Evolutionary conservation across 2,113 vertebrate genomes (phyloP).

Genomic region (Mionectes macconnelli): DNA sequence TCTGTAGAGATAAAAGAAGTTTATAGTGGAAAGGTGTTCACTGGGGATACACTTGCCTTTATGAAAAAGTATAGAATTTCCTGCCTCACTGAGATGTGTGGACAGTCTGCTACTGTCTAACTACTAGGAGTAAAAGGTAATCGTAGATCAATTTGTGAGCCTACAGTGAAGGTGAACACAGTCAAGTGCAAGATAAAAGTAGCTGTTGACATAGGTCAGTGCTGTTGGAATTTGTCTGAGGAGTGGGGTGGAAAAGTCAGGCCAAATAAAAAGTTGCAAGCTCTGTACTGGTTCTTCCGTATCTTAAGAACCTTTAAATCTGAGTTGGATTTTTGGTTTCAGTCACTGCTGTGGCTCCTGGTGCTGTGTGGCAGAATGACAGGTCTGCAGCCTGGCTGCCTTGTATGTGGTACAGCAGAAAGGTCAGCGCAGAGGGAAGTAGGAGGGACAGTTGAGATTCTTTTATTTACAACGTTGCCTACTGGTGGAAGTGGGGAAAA

Average conservation of each 20-base stretch:
- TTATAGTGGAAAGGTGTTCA: not conserved
- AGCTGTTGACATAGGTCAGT: slow-evolving; percentile 22
- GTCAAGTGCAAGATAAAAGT: not conserved
- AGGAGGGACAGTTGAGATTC: not conserved
- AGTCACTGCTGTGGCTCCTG: not conserved
- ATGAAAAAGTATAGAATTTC: not conserved
- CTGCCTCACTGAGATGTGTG: not conserved
- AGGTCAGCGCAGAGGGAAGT: not conserved
- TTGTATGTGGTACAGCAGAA: not conserved
- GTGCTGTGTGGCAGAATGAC: not conserved
- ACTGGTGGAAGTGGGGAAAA: not conserved
- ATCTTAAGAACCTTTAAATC: not conserved
- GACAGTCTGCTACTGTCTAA: not conserved
- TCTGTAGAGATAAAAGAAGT: not conserved
- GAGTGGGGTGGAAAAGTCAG: not conserved
- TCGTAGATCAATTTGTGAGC: not conserved
- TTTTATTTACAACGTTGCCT: not conserved
- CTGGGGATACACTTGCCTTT: not conserved
- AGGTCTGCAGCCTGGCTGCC: not conserved
- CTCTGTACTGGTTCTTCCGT: not conserved
- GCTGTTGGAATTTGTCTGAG: not conserved
- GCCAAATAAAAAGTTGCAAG: not conserved
- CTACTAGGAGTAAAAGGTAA: not conserved
- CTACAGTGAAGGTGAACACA: not conserved
- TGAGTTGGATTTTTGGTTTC: not conserved